Conservation (phyloP, 2,888 invertebrate genomes). For the Pocota personata region DNA sequence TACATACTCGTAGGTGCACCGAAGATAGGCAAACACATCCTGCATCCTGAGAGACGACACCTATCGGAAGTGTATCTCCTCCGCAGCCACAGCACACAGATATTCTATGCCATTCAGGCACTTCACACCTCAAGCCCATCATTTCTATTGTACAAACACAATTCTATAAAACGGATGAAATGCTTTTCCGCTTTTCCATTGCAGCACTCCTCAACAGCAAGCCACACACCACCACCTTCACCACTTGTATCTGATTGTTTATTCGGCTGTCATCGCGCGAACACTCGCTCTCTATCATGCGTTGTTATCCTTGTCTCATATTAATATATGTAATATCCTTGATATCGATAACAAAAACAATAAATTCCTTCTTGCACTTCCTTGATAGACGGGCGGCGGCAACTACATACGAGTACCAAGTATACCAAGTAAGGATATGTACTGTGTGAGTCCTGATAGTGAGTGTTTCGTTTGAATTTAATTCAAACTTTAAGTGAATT, state of each 20-base stretch:
- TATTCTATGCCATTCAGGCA: not conserved
- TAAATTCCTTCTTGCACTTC: slow-evolving; percentile 72
- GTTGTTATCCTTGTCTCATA: slow-evolving; percentile 69
- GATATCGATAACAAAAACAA: slow-evolving; percentile 73
- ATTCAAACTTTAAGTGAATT: slow-evolving; percentile 73
- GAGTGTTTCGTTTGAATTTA: slow-evolving; percentile 60
- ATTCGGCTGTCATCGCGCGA: slow-evolving; percentile 72
- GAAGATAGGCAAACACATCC: slow-evolving; percentile 60
- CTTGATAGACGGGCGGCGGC: slow-evolving; percentile 64
- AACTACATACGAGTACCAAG: not conserved
- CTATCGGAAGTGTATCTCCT: slow-evolving; percentile 65
- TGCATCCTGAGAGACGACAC: slow-evolving; percentile 68
- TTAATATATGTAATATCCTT: slow-evolving; percentile 63
- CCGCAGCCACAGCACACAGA: not conserved
- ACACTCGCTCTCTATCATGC: slow-evolving; percentile 49
- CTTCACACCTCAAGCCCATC: slow-evolving; percentile 44
- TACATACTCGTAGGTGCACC: not conserved
- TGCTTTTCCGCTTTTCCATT: slow-evolving; percentile 60
- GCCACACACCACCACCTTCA: slow-evolving; percentile 14
- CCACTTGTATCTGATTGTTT: slow-evolving; percentile 70
- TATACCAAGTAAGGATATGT: too few relatives aligned
- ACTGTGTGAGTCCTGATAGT: slow-evolving; percentile 22
- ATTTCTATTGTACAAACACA: slow-evolving; percentile 61
- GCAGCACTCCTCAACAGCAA: slow-evolving; percentile 32
- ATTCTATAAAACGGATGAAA: slow-evolving; percentile 72